These are phyloP conservation scores for Limonius californicus DNA, from an alignment of 1,140 invertebrate genomes.

Conservation along the genomic window DNA sequence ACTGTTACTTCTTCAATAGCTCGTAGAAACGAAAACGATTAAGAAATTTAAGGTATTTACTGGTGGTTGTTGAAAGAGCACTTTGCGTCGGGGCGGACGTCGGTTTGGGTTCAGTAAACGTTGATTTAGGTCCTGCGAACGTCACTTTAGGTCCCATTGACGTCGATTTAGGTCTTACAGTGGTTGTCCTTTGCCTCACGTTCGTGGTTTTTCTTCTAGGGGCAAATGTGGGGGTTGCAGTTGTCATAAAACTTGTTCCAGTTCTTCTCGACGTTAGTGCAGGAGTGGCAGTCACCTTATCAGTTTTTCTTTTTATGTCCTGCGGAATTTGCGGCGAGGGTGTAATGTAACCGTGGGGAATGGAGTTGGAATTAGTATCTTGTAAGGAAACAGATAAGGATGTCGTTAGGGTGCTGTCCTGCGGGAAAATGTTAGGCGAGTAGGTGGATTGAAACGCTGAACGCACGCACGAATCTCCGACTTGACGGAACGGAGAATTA, in stretches of 20 bases:
- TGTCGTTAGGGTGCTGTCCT: constrained; percentile 23
- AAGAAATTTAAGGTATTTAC: constrained; percentile 19
- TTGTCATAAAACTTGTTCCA: constrained; percentile 17
- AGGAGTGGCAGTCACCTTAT: constrained; percentile 28
- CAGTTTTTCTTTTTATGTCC: constrained; percentile 27
- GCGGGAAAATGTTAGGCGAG: constrained; percentile 32
- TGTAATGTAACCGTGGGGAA: not conserved
- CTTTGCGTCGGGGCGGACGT: not conserved
- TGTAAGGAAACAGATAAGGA: not conserved
- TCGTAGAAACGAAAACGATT: constrained; percentile 16
- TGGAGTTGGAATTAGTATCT: not conserved
- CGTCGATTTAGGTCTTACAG: too few species aligned
- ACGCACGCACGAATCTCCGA: constrained; percentile 59
- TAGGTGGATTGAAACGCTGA: constrained; percentile 43
- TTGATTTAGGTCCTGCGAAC: too few species aligned
- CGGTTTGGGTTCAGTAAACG: not conserved
- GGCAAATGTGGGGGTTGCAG: constrained; percentile 35
- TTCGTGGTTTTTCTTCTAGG: constrained; percentile 48
- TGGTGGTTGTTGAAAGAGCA: not conserved
- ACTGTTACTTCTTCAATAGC: not conserved
- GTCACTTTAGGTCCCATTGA: too few species aligned
- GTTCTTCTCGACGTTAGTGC: constrained; percentile 40
- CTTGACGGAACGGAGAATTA: constrained; percentile 62
- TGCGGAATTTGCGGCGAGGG: too few species aligned
- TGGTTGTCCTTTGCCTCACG: constrained; percentile 24